Base-by-base conservation (phyloP, 2,797 vertebrate species). In the Acanthornis magna region DNA sequence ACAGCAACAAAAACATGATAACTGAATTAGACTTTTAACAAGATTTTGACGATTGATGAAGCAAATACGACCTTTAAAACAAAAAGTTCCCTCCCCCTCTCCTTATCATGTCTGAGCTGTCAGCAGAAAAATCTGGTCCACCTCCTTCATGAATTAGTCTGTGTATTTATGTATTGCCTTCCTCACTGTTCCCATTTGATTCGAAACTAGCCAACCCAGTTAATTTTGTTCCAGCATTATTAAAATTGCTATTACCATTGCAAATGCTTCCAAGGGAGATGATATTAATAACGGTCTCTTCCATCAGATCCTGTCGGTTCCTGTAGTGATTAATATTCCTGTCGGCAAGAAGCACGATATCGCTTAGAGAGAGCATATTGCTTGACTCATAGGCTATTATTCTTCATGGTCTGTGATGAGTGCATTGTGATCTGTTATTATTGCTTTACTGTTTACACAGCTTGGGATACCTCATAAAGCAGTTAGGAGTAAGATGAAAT, bases 211-310 rank as follows among this genome's bases (percentile, higher is more conserved):
- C 72, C 81, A 90, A 73, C 72, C 40, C 47, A 87, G 62, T 65
- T 88, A 77, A 85, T 96, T 96, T 93, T 90, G 30, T 80, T 89
- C 77, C 70, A 45, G 63, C 70, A 42, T 96, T 97, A 96, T 97
- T 96, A 95, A 96, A 96, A 96, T 93, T 78, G 77, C 75, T 93
- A 96, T 97, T 97, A 94, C 93, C 91, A 96, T 96, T 95, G 94
- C 95, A 97, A 97, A 97, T 95, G 78, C 58, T 96, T 96, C 86
- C 85, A 93, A 85, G 93, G 66, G 78, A 95, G 88, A 95, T 78
- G 93, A 92, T 89, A 95, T 91, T 92, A 93, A 92, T 95, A 95
- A 92, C 61, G 86, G 76, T 70, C 63, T 95, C 88, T 93, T 88
- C 91, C 83, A 96, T 91, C 91, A 93, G 95, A 94, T 93, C 72